phyloP scores from a whole-genome alignment of 2,113 vertebrate species.

The Mola mola region DNA sequence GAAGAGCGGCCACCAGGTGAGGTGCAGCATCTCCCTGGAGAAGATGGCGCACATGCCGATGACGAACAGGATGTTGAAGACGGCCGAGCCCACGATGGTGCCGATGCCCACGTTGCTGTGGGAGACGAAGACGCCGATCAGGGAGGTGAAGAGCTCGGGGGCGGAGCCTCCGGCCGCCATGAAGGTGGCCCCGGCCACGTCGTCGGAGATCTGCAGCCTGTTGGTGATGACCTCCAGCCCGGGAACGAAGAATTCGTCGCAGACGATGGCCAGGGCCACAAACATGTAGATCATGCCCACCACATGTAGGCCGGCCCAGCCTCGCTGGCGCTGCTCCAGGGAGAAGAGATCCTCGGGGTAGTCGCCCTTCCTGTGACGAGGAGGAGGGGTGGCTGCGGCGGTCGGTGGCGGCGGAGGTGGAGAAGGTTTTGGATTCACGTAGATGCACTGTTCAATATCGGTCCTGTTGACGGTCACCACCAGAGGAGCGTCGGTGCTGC shows the following conservation, averaged over 20 bases:
- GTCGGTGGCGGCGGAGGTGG: constrained; percentile 19
- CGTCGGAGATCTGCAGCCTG: constrained; percentile 89
- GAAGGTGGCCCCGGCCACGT: constrained; percentile 94
- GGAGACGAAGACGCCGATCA: constrained; percentile 94
- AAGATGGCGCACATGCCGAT: constrained; percentile 94
- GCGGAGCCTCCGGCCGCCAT: constrained; percentile 95
- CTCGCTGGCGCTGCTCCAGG: constrained; percentile 86
- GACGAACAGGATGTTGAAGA: constrained; percentile 96
- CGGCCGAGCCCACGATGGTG: constrained; percentile 94
- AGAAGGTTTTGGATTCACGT: constrained; percentile 77
- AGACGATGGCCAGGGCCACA: constrained; percentile 92
- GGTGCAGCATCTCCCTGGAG: constrained; percentile 89
- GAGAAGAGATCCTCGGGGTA: constrained; percentile 90
- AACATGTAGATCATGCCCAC: constrained; percentile 93
- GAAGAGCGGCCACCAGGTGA: constrained; percentile 97
- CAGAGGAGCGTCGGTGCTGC: constrained; percentile 30
- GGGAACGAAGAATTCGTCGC: constrained; percentile 94
- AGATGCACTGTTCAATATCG: constrained; percentile 83
- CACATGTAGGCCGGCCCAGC: constrained; percentile 89
- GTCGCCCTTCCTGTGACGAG: constrained; percentile 79
- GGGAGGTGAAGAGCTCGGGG: constrained; percentile 94
- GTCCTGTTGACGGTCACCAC: constrained; percentile 67
- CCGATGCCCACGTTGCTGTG: constrained; percentile 95
- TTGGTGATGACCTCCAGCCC: constrained; percentile 89
- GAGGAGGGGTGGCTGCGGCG: constrained; percentile 13